Base-by-base conservation (phyloP, 30 jellyfish, hydroid and myxozoan genomes). In the Pseudorhiza aurosa region DNA sequence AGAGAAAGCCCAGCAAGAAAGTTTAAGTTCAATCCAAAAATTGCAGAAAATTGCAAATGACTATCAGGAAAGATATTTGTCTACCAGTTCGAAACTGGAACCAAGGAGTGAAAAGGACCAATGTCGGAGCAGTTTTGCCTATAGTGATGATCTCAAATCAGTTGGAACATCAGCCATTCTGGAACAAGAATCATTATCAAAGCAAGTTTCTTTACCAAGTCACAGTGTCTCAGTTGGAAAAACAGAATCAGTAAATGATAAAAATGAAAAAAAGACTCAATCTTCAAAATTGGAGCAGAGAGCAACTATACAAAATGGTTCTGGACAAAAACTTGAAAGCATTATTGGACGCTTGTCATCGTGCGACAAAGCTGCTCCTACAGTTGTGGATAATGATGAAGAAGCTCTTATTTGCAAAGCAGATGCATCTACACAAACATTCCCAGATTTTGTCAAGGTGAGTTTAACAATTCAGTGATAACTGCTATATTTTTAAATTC, bases 391-490 rank as follows among this genome's bases (percentile, higher is more conserved):
- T 31, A 55, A 65, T 14, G 82, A 51, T 51, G 84, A 77, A 40
- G 81, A 80, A 28, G 60, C 83, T 0, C 19, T 80, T 15, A 35
- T 80, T 44, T 65, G 84, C 45, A 80, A 32, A 80, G 84, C 77
- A 26, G 91, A 80, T 46, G 91, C 91, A 18, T 51, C 84, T 28
- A 80, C 91, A 12, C 91, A 80, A 28, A 80, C 91, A 17, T 80
- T 57, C 53, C 91, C 91, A 39, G 91, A 80, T 57, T 80, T 80
- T 57, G 84, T 80, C 12, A 80, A 65, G 69, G 91, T 80, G 63
- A 43, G 80, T 59, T n/a, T n/a, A n/a, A n/a, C n/a, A n/a, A n/a
- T n/a, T n/a, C n/a, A n/a, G n/a, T n/a, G n/a, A n/a, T n/a, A n/a
- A n/a, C n/a, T n/a, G n/a, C n/a, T n/a, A n/a, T n/a, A n/a, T n/a